Percentiles rank a stretch among this genome's conserved stretches.
Conservation (phyloP, 2,797 vertebrate species). For the Epinephelus malabaricus region DNA sequence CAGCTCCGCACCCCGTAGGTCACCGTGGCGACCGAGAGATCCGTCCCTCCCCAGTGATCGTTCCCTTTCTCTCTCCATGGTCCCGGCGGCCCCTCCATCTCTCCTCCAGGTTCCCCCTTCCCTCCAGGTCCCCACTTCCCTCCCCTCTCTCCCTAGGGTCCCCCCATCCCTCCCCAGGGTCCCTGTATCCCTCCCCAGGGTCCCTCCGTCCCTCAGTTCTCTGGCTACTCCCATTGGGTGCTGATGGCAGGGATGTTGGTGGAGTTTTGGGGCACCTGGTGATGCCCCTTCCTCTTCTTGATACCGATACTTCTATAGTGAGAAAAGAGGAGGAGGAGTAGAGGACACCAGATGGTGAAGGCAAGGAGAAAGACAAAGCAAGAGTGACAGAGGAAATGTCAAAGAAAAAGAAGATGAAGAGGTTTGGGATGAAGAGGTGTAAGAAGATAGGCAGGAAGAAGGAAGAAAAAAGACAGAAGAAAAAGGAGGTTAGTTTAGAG, state of each 20-base stretch:
- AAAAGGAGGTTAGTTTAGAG: conserved; percentile 58
- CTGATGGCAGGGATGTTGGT: conserved; percentile 78
- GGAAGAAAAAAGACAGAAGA: conserved; percentile 31
- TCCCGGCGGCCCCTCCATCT: conserved; percentile 53
- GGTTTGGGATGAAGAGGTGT: conserved; percentile 5
- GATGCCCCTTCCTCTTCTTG: conserved; percentile 92
- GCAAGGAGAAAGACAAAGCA: background rate
- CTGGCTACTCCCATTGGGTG: conserved; percentile 72
- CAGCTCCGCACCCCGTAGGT: conserved; percentile 91
- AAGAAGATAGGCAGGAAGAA: background rate
- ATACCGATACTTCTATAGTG: conserved; percentile 92
- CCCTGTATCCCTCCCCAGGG: conserved; percentile 65
- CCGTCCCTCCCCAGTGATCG: conserved; percentile 88
- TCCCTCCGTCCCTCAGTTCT: conserved; percentile 74
- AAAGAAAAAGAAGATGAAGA: background rate
- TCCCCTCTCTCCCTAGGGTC: conserved; percentile 20
- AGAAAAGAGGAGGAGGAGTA: conserved; percentile 16
- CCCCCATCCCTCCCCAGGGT: conserved; percentile 43
- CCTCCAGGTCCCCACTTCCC: conserved; percentile 45
- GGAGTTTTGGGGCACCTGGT: conserved; percentile 77
- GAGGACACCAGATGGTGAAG: conserved; percentile 12
- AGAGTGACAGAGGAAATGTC: conserved; percentile 8
- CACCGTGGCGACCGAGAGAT: conserved; percentile 86
- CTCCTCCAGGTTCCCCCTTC: conserved; percentile 58
- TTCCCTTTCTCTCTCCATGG: conserved; percentile 65